Evolutionary conservation across 2,888 invertebrate species (phyloP).

Genomic region (Tachina lurida): DNA sequence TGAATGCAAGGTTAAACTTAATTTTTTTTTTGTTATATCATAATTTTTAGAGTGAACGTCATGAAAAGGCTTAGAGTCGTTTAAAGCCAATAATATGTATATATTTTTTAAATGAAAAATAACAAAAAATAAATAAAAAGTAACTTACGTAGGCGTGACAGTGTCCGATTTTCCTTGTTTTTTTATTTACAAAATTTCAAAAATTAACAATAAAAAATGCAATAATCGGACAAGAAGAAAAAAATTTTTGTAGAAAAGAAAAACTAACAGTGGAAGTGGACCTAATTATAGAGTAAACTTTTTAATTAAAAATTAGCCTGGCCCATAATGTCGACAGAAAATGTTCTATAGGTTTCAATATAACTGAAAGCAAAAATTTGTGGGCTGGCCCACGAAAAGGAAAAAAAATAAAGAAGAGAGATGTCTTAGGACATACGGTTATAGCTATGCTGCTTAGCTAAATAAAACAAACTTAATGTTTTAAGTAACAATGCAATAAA

Average conservation of each 20-base stretch:
- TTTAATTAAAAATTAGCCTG: not conserved
- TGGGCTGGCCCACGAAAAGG: no score
- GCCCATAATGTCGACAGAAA: no score
- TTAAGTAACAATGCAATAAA: no score
- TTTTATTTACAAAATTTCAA: conserved; percentile 50
- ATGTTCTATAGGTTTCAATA: no score
- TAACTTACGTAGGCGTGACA: conserved; percentile 72
- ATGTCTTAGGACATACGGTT: no score
- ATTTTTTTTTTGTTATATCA: conserved; percentile 20
- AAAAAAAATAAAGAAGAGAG: no score
- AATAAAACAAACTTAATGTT: no score
- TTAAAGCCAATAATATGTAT: conserved; percentile 66
- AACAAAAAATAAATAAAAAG: conserved; percentile 22
- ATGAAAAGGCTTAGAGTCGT: conserved; percentile 72
- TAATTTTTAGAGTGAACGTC: conserved; percentile 49
- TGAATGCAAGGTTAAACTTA: conserved; percentile 33
- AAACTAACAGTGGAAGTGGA: conserved; percentile 14
- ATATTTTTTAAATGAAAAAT: conserved; percentile 43
- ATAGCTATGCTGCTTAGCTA: no score
- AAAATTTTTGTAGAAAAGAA: conserved; percentile 39
- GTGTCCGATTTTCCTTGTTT: conserved; percentile 72
- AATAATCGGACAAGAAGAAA: conserved; percentile 66
- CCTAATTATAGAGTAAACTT: not conserved
- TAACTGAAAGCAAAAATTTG: not conserved
- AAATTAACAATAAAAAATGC: conserved; percentile 26